Conservation (phyloP, 2,888 invertebrate species). For the Eilema depressum region DNA sequence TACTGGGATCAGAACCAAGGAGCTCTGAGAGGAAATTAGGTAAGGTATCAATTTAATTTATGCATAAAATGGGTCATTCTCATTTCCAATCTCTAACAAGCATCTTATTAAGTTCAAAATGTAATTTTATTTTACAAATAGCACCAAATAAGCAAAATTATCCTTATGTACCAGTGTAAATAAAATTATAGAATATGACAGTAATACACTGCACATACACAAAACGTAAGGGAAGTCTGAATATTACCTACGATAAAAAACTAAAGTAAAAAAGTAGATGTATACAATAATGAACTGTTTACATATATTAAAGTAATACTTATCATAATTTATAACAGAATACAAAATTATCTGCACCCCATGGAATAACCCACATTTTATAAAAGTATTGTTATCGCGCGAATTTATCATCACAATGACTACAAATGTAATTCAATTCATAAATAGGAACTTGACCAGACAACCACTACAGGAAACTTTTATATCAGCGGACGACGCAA, state of each 20-base stretch:
- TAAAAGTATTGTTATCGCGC: conserved; percentile 14
- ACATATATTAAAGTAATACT: neutral
- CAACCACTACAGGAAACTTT: conserved; percentile 27
- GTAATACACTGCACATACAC: neutral
- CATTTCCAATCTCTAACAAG: too few species aligned
- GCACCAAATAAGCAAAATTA: too few species aligned
- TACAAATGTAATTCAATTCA: conserved; percentile 1
- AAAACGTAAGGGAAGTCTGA: too few species aligned
- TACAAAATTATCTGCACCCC: neutral
- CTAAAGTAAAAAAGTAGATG: neutral
- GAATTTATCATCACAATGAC: neutral
- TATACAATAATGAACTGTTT: neutral
- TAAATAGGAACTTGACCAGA: conserved; percentile 17
- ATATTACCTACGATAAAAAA: too few species aligned
- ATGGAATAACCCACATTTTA: neutral
- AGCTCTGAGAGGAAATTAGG: too few species aligned
- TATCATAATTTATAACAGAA: neutral
- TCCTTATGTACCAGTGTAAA: too few species aligned
- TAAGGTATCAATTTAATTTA: too few species aligned
- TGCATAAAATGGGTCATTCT: too few species aligned
- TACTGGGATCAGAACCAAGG: too few species aligned
- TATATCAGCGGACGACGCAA: conserved; percentile 26
- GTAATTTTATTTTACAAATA: too few species aligned
- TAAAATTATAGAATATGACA: neutral
- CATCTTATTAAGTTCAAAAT: neutral